Evolutionary conservation across 2,797 vertebrate species (phyloP).

Genomic region (Anguilla obscura): DNA sequence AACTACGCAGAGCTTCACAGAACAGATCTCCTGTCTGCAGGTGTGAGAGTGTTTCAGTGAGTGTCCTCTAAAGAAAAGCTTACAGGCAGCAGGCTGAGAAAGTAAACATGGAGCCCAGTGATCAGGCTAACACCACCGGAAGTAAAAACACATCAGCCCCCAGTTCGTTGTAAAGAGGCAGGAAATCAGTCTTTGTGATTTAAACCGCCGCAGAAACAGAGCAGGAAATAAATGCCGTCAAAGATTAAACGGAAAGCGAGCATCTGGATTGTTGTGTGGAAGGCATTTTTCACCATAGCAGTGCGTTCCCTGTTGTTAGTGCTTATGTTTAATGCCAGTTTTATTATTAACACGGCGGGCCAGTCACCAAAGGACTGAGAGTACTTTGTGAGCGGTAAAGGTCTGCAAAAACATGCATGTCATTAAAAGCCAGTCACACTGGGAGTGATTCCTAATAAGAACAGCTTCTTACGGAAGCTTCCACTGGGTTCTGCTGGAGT

Average conservation of each 20-base stretch:
- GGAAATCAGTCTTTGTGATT: conserved; percentile 9
- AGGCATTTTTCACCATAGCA: not conserved
- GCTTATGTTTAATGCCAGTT: not conserved
- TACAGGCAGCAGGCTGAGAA: not conserved
- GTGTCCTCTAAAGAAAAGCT: not conserved
- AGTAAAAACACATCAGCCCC: not conserved
- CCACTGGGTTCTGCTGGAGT: not conserved
- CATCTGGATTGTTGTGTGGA: not conserved
- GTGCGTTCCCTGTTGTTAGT: not conserved
- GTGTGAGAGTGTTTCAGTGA: not conserved
- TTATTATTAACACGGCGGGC: not conserved
- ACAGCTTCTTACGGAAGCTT: not conserved
- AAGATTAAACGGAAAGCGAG: not conserved
- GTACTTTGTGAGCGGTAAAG: not conserved
- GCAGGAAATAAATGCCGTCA: not conserved
- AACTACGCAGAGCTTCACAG: not conserved
- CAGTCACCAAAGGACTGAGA: not conserved
- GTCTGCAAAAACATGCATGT: not conserved
- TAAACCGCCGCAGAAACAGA: not conserved
- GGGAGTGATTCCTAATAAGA: not conserved
- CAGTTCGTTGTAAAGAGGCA: conserved; percentile 6
- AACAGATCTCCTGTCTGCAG: not conserved
- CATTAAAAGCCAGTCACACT: not conserved
- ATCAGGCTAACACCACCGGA: not conserved
- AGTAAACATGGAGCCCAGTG: not conserved